Conservation (phyloP, 2,113 vertebrate species). For the Albula goreensis region DNA sequence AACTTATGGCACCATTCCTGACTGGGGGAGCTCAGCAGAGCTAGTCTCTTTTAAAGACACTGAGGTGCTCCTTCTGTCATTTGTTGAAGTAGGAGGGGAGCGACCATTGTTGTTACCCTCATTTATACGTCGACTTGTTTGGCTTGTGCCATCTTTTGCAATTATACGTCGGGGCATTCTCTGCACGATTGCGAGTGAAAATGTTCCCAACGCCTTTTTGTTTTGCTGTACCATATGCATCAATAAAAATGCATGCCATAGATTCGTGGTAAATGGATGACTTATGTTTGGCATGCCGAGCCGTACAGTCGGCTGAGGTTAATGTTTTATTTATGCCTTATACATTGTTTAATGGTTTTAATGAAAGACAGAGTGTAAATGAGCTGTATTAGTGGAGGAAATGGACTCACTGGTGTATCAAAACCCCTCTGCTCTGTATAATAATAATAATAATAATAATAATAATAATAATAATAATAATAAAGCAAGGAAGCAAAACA, state of each 20-base stretch:
- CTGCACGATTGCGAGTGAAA: slow-evolving; percentile 17
- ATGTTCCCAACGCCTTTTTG: slow-evolving; percentile 23
- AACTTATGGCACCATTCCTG: slow-evolving; percentile 75
- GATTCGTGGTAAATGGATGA: slow-evolving; percentile 28
- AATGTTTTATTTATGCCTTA: slow-evolving; percentile 34
- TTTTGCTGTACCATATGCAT: not conserved
- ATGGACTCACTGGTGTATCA: not conserved
- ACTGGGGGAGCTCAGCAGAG: slow-evolving; percentile 67
- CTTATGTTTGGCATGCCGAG: not conserved
- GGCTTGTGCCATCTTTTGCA: slow-evolving; percentile 40
- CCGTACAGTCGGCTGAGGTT: slow-evolving; percentile 8
- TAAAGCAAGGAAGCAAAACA: slow-evolving; percentile 43
- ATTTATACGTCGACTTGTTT: slow-evolving; percentile 42
- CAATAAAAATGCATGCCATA: slow-evolving; percentile 20
- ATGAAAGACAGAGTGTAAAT: slow-evolving; percentile 21
- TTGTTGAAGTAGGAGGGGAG: slow-evolving; percentile 43
- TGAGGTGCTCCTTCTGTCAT: slow-evolving; percentile 76
- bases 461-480: slow-evolving; percentile 29
- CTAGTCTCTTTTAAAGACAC: slow-evolving; percentile 72
- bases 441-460: slow-evolving; percentile 26
- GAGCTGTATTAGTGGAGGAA: not conserved
- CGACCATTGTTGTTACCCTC: slow-evolving; percentile 41
- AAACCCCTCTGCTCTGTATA: not conserved
- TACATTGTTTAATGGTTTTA: slow-evolving; percentile 31
- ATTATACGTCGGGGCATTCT: not conserved